phyloP scores from a whole-genome alignment of 2,797 vertebrate genomes.

The Melanotaenia parkinsoni region DNA sequence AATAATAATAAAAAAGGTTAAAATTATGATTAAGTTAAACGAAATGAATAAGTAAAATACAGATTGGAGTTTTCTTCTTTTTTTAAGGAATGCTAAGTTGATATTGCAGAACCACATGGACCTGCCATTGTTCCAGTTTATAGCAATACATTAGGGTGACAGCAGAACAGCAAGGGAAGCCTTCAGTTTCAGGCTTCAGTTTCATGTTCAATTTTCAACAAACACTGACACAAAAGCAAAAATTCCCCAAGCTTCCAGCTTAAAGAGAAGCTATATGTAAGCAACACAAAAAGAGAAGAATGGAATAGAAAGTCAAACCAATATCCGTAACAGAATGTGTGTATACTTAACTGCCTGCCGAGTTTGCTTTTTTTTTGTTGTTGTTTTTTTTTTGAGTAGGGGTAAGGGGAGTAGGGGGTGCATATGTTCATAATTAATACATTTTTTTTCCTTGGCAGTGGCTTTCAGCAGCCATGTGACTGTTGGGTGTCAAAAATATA shows the following conservation, averaged over 20 bases:
- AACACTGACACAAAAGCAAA: constrained; percentile 68
- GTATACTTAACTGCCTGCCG: constrained; percentile 31
- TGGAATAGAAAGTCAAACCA: constrained; percentile 42
- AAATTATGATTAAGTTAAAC: not conserved
- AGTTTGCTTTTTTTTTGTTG: constrained; percentile 32
- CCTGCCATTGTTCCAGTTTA: constrained; percentile 62
- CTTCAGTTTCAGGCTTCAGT: constrained; percentile 3
- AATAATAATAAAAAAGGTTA: not conserved
- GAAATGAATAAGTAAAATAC: not conserved
- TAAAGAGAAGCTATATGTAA: constrained; percentile 49
- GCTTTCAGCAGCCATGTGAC: constrained; percentile 54
- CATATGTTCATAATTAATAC: constrained; percentile 20
- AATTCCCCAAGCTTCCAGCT: constrained; percentile 58
- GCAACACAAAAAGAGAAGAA: constrained; percentile 44
- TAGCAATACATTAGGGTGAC: constrained; percentile 60
- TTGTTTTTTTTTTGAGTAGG: not conserved
- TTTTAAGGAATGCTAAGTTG: constrained; percentile 17
- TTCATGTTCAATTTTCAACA: constrained; percentile 60
- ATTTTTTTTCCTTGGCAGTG: constrained; percentile 40
- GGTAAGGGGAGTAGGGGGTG: not conserved
- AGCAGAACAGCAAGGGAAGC: constrained; percentile 37
- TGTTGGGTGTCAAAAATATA: constrained; percentile 40
- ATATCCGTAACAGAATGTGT: constrained; percentile 9
- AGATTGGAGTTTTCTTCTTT: constrained; percentile 8
- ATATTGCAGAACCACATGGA: constrained; percentile 45